A percentile compares a stretch with the other conserved stretches of the same genome.
phyloP scores from a whole-genome alignment of 2,113 vertebrate species.

The Pomatorhinus ruficollis region DNA sequence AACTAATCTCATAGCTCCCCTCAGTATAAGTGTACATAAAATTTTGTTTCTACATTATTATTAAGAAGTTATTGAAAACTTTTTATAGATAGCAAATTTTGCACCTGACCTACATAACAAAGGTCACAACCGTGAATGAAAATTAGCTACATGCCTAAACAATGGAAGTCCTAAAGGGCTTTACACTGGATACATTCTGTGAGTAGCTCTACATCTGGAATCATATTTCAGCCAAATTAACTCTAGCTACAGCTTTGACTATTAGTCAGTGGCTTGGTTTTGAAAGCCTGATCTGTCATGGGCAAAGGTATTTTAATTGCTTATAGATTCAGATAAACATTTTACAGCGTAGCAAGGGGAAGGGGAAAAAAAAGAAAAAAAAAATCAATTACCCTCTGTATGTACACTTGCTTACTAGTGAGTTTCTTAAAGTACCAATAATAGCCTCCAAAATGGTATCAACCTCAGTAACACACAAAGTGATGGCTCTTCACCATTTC shows the following conservation, averaged over 20 bases:
- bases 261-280: neutral
- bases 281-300: neutral
- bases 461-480: neutral
- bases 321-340: neutral
- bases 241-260: neutral
- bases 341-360: neutral
- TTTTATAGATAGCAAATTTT: neutral
- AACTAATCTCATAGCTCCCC: neutral
- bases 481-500: neutral
- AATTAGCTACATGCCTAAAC: neutral
- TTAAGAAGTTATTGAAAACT: neutral
- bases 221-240: neutral
- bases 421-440: neutral
- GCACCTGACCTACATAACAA: neutral
- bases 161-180: neutral
- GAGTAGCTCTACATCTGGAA: neutral
- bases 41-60: neutral
- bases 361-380: rapidly evolving
- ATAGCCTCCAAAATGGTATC: neutral
- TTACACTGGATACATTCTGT: neutral
- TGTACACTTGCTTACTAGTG: neutral
- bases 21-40: neutral
- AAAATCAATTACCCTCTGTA: neutral
- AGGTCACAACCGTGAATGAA: neutral
- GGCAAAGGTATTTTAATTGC: neutral